Conservation (phyloP, 2,113 vertebrate genomes). For the Eublepharis macularius region DNA sequence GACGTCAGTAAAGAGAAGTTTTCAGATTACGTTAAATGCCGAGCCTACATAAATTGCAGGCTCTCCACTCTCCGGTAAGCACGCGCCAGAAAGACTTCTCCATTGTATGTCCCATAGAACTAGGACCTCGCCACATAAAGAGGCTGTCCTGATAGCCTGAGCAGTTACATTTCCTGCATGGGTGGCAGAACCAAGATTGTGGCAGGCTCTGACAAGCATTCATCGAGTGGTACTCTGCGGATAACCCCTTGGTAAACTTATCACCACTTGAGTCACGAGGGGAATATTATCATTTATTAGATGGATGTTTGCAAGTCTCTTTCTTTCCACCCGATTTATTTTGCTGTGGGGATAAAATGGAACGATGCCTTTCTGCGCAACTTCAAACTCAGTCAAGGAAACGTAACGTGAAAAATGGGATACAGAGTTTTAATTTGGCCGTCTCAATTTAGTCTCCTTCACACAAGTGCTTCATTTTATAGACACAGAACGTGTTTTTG, state of each 20-base stretch:
- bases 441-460: neutral
- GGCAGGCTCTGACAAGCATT: too few relatives aligned
- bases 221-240: too few relatives aligned
- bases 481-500: neutral
- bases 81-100: neutral
- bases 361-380: too few relatives aligned
- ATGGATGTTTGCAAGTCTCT: neutral
- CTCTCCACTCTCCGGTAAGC: slow-evolving; percentile 3
- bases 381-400: too few relatives aligned
- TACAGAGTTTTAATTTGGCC: neutral
- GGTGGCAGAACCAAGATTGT: neutral
- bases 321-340: too few relatives aligned
- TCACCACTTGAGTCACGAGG: too few relatives aligned
- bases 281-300: too few relatives aligned
- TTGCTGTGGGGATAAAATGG: too few relatives aligned
- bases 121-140: neutral
- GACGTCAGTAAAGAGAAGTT: slow-evolving; percentile 67
- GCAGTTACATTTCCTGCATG: neutral
- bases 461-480: neutral
- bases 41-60: slow-evolving; percentile 57
- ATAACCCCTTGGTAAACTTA: neutral
- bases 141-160: neutral
- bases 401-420: too few relatives aligned
- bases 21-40: slow-evolving; percentile 79
- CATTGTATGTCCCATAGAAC: neutral